Evolutionary conservation across 2,888 invertebrate genomes (phyloP).

Genomic region (Euphydryas editha): DNA sequence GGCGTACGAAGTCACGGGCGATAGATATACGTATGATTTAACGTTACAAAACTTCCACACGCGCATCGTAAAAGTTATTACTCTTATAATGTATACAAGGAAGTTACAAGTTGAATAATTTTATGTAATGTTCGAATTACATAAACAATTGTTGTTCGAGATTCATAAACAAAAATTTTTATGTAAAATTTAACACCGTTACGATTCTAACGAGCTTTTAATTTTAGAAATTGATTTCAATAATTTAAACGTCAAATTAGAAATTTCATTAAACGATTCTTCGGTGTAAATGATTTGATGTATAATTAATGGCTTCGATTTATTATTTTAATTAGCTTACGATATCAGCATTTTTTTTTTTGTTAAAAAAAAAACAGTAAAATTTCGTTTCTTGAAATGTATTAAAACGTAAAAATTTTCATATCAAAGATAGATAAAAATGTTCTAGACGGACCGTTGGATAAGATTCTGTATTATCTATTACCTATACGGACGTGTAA

Average conservation of each 20-base stretch:
- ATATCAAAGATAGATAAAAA: slow-evolving; percentile 5
- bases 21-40: neutral
- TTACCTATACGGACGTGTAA: slow-evolving; percentile 17
- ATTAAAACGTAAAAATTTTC: neutral
- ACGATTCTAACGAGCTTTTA: neutral
- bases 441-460: neutral
- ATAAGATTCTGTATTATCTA: slow-evolving; percentile 2
- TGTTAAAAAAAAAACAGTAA: neutral
- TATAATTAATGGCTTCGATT: neutral
- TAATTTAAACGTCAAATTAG: neutral
- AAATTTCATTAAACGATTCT: neutral
- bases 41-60: neutral
- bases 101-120: slow-evolving; percentile 11
- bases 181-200: neutral
- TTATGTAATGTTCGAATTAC: slow-evolving; percentile 15
- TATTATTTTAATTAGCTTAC: slow-evolving; percentile 3
- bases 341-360: neutral
- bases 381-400: neutral
- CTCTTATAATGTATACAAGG: neutral
- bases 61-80: slow-evolving; percentile 1
- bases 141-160: slow-evolving; percentile 11
- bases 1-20: too few species aligned
- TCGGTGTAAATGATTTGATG: neutral
- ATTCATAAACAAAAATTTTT: neutral
- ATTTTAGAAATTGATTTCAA: neutral